phyloP scores from a whole-genome alignment of 2,888 invertebrate species.

The Malthinus flaveolus region DNA sequence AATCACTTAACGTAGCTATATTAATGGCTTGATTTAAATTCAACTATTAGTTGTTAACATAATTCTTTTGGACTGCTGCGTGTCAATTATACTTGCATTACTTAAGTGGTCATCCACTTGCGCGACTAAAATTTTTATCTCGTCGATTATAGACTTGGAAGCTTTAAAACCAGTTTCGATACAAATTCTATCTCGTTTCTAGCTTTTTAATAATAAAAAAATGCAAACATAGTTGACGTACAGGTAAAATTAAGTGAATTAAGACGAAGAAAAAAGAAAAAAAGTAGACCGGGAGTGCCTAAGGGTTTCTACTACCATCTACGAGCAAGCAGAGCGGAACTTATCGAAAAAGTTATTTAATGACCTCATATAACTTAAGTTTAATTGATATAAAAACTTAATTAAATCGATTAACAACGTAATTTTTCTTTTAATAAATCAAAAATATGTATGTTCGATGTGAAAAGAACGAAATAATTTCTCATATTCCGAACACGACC shows the following conservation, averaged over 20 bases:
- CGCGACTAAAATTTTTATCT: constrained; percentile 40
- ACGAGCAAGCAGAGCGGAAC: constrained; percentile 32
- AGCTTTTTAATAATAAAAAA: background rate
- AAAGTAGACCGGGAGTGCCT: constrained; percentile 34
- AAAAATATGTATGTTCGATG: too few relatives aligned
- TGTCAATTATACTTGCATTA: constrained; percentile 48
- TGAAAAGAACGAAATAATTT: too few relatives aligned
- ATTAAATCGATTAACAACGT: background rate
- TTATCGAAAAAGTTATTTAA: constrained; percentile 15
- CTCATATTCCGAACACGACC: too few relatives aligned
- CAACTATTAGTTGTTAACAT: constrained; percentile 8
- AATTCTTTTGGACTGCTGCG: constrained; percentile 35
- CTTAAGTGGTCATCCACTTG: constrained; percentile 47
- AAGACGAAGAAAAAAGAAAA: constrained; percentile 13
- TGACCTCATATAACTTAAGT: background rate
- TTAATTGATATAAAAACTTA: background rate
- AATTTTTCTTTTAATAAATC: background rate
- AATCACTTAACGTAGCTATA: constrained; percentile 20
- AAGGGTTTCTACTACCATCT: constrained; percentile 28
- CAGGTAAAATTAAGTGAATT: constrained; percentile 8
- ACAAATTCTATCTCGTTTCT: constrained; percentile 4
- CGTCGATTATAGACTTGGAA: constrained; percentile 33
- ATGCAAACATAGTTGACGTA: constrained; percentile 11
- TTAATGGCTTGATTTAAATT: constrained; percentile 9
- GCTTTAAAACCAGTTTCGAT: constrained; percentile 16